Percentiles rank a stretch among this genome's conserved stretches.
Evolutionary conservation across 2,113 vertebrate species (phyloP).

Genomic region (Nerophis lumbriciformis): DNA sequence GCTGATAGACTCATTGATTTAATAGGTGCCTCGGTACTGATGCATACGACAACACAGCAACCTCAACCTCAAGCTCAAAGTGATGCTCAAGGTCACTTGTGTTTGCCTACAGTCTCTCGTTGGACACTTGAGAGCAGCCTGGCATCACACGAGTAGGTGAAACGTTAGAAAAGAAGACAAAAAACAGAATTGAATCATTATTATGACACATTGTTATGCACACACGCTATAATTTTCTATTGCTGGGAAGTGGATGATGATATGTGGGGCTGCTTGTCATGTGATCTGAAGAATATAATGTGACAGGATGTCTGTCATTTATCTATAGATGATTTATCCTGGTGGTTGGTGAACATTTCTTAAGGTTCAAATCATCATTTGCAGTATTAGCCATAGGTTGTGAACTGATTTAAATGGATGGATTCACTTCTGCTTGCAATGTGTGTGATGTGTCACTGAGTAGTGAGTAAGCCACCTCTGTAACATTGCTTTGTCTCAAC

Average conservation of each 20-base stretch:
- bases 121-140: slow-evolving; percentile 11
- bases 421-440: neutral
- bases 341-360: too few species aligned
- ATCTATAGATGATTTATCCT: too few species aligned
- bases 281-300: slow-evolving; percentile 11
- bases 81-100: slow-evolving; percentile 34
- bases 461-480: neutral
- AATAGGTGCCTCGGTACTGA: neutral
- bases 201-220: slow-evolving; percentile 21
- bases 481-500: neutral
- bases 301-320: too few species aligned
- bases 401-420: neutral
- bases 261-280: slow-evolving; percentile 2
- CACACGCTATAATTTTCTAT: slow-evolving; percentile 19
- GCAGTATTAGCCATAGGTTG: too few species aligned
- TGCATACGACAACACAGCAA: slow-evolving; percentile 7
- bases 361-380: too few species aligned
- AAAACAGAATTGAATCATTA: slow-evolving; percentile 28
- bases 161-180: neutral
- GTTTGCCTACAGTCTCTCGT: slow-evolving; percentile 9
- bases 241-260: slow-evolving; percentile 10
- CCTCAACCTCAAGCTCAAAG: slow-evolving; percentile 8
- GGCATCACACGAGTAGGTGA: slow-evolving; percentile 1
- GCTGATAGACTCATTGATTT: too few species aligned
- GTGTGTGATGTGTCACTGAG: neutral